Base-by-base conservation (phyloP, 2,797 vertebrate species). In the Melanotaenia maccullochi region DNA sequence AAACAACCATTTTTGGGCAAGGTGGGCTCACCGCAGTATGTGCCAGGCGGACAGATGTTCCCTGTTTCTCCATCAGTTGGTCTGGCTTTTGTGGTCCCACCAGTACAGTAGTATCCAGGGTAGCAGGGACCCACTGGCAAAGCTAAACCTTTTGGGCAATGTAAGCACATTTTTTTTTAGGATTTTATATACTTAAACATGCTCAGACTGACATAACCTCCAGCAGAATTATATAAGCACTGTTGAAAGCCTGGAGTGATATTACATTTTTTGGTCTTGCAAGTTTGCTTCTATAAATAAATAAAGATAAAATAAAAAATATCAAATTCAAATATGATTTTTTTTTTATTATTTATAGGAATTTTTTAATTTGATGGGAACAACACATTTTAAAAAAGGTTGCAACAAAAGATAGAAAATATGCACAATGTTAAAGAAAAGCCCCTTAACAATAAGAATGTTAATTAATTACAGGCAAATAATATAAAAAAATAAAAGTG, bases 51-150 rank as follows among this genome's bases (percentile, higher is more conserved):
- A 38, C 96, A 99, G 81, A 96, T 75, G 60, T 85, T 93, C 60
- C 97, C 97, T 3, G 95, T 96, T 60, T 93, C 76, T 4, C 92
- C 92, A 68, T 97, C 96, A 66, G 74, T 91, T 73, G 97, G 97
- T 74, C 90, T 94, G 25, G 95, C 90, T 49, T 90, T 86, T 24
- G 70, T 87, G 65, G 97, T 94, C 85, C 93, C 92, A 75, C 92
- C 92, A 1, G 36, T 79, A 79, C 97, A 99, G 84, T 94, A 96
- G 92, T 96, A 97, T 1, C 98, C 97, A 68, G 95, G 76, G 49
- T 92, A 81, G 70, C 97, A 99, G 7, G 95, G 93, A 8, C 97
- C 96, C 44, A 89, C 93, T 12, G 96, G 96, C 8, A 89, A 85
- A 55, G 95, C 83, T 71, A 98, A 90, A 72, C 96, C 97, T 99